Conservation (phyloP, 2,113 vertebrate genomes). For the Pterocles orientalis region DNA sequence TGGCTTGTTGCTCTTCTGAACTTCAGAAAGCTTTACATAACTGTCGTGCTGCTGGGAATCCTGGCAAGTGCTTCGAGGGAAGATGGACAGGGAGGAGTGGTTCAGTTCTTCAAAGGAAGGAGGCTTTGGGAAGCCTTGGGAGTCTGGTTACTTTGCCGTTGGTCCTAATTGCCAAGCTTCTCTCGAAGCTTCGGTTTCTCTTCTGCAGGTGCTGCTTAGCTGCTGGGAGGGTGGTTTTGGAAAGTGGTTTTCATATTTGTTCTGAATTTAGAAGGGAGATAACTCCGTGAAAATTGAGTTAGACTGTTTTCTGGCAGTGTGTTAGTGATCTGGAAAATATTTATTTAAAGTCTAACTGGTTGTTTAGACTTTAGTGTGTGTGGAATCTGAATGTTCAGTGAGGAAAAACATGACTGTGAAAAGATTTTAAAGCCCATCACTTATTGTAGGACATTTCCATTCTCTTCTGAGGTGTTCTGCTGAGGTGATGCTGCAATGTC, state of each 20-base stretch:
- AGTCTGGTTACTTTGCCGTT: neutral
- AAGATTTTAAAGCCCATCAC: neutral
- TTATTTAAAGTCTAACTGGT: neutral
- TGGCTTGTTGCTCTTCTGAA: neutral
- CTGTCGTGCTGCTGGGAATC: neutral
- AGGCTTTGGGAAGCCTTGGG: neutral
- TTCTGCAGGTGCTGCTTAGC: conserved; percentile 13
- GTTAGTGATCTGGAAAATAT: neutral
- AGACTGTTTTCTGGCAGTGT: fast-evolving
- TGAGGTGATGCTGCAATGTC: neutral
- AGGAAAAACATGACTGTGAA: neutral
- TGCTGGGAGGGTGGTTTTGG: neutral
- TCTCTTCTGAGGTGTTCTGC: neutral
- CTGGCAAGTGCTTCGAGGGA: neutral
- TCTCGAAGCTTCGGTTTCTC: neutral
- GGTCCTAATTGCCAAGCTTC: neutral
- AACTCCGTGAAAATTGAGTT: neutral
- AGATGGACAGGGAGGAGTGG: neutral
- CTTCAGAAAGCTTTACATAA: neutral
- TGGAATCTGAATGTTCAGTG: neutral
- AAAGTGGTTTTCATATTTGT: neutral
- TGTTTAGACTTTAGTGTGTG: neutral
- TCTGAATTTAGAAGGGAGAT: neutral
- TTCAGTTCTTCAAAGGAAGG: neutral
- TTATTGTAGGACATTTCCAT: neutral